Evolutionary conservation across 2,113 vertebrate genomes (phyloP), one percentile per base, ranked within the genome.

Genomic region (Hemichromis elongatus): DNA sequence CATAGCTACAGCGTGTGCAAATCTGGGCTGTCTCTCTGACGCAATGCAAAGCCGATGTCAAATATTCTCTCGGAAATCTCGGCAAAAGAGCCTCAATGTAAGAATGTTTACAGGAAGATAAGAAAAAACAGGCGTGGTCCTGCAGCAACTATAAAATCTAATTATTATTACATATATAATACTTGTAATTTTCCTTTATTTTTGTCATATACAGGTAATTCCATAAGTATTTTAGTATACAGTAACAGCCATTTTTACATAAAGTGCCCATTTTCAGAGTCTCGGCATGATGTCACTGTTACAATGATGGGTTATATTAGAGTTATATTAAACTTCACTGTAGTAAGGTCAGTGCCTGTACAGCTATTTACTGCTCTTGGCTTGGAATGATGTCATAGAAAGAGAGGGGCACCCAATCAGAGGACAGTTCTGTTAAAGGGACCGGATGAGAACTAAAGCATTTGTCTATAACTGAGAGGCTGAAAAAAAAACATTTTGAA

Each of bases 401-500:
- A 70, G 8, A 6, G 24, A 28, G 24, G 42, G 68, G 5, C 40
- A 26, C 1, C 42, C 4, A 73, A 28, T 73, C 68, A 73, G 14
- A 73, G 24, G 68, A 19, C 14, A 47, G 40, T 26, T 70, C 12
- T 42, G 5, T 70, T 26, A 45, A 70, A 70, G 24, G 37, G 12
- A 47, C 9, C 5, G 0, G 24, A 73, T 28, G 14, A 26, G 66
- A 28, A 45, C 0, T 1, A 47, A 47, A 73, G 4, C 0, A 0
- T 26, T 18, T 73, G 14, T 19, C 30, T 61, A 61, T 35, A 28
- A 73, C 40, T 7, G 26, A 73, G 14, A 45, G 24, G 14, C 68
- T 28, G 40, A 47, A 47, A 28, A 53, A 9, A 73, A 28, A 28
- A 18, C 1, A 16, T 45, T 24, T 24, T 68, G 37, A 47, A 73